Conservation (phyloP, 2,888 invertebrate genomes). For the Thalpophila matura region DNA sequence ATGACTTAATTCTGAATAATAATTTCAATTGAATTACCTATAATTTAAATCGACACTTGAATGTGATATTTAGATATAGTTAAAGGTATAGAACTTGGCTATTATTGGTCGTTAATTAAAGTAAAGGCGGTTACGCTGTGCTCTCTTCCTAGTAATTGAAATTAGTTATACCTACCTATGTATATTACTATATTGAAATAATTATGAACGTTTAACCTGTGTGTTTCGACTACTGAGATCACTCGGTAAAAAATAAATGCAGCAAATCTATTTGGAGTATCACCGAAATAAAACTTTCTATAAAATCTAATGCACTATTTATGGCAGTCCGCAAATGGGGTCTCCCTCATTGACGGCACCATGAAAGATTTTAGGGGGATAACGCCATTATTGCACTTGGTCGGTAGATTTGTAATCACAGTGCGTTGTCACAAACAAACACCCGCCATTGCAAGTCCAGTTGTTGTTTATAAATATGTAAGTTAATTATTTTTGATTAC, state of each 20-base stretch:
- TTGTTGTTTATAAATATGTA: conserved; percentile 24
- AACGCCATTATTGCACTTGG: conserved; percentile 15
- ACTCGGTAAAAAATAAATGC: background rate
- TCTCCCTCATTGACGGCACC: conserved; percentile 9
- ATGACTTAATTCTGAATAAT: conserved; percentile 49
- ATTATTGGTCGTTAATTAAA: conserved; percentile 35
- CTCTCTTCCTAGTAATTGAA: conserved; percentile 25
- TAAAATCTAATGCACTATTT: conserved; percentile 2
- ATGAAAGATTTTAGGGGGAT: conserved; percentile 41
- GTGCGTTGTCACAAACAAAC: conserved; percentile 4
- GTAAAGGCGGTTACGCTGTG: conserved; percentile 7
- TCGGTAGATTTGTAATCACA: conserved; percentile 15
- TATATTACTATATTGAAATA: too few species aligned
- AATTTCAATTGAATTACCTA: conserved; percentile 39
- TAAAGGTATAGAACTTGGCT: conserved; percentile 6
- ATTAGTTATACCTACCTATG: too few species aligned
- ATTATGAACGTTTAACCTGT: too few species aligned
- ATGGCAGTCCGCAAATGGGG: background rate
- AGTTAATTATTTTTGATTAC: conserved; percentile 13
- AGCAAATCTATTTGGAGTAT: background rate
- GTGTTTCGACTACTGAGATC: too few species aligned
- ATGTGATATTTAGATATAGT: conserved; percentile 12
- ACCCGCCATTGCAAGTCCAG: conserved; percentile 3
- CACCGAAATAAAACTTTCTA: background rate
- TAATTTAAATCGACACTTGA: conserved; percentile 32